Evolutionary conservation across 2,888 invertebrate species (phyloP), one percentile per base, ranked within the genome.

Genomic region (Drosophila atripex): DNA sequence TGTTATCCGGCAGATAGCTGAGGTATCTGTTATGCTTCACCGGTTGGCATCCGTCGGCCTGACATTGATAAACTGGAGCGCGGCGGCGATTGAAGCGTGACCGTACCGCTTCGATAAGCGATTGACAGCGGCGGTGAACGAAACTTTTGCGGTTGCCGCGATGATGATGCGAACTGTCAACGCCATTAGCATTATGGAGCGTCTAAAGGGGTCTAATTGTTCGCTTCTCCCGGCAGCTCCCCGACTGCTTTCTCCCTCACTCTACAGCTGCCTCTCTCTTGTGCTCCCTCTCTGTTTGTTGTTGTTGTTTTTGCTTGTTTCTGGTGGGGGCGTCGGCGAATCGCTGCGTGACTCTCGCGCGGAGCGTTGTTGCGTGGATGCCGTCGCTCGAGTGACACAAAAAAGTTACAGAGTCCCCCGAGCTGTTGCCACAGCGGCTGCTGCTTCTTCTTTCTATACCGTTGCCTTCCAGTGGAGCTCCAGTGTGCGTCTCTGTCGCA

Each of bases 111-210:
- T 86, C 85, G 83, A 75, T 80, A 77, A 78, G 69, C 75, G 77
- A 79, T 87, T 82, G 87, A 52, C 55, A 52, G 45, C 65, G 63
- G 63, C 79, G 28, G 30, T 28, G 25, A 18, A 63, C 63, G 55
- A 60, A 61, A 53, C 58, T 32, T 76, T 73, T 78, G 87, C 87
- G 87, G 80, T 80, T 66, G 76, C 80, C 85, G 73, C 85, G 73
- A 70, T 73, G 87, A 84, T 84, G 85, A 84, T 73, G 68, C 68
- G 75, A 68, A 75, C 87, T 83, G 90, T 88, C 88, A 89, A 89
- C 89, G 90, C 89, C 90, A 89, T 90, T 88, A 89, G 85, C 78
- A 84, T 80, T 80, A 80, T 80, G 87, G 76, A 80, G 80, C 78
- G 59, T 63, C 76, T 86, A 78, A 85, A 85, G 88, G 77, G 85